Evolutionary conservation across 2,888 invertebrate species (phyloP).

Genomic region (Diogma glabrata): DNA sequence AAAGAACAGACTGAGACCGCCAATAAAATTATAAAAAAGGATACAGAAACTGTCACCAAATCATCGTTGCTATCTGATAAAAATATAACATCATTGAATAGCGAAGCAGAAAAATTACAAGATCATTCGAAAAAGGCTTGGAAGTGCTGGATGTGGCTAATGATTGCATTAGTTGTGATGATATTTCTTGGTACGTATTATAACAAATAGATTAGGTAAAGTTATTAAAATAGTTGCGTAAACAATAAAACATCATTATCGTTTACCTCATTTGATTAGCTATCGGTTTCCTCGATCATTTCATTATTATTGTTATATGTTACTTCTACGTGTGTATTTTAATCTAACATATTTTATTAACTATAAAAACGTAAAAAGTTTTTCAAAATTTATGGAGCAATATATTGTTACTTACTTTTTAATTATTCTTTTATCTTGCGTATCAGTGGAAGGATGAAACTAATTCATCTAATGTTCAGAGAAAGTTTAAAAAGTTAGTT

Average conservation of each 20-base stretch:
- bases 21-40: conserved; percentile 78
- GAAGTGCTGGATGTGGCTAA: conserved; percentile 92
- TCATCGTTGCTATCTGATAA: conserved; percentile 68
- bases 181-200: conserved; percentile 72
- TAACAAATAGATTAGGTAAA: conserved; percentile 22
- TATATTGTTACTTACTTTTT: too few relatives aligned
- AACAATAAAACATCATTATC: background rate
- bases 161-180: conserved; percentile 71
- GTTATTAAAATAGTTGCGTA: background rate
- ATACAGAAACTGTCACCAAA: conserved; percentile 63
- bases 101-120: conserved; percentile 69
- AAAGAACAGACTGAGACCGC: conserved; percentile 87
- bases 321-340: too few relatives aligned
- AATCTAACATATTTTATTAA: too few relatives aligned
- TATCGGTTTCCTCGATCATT: too few relatives aligned
- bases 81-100: conserved; percentile 63
- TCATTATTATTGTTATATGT: too few relatives aligned
- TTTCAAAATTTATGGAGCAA: too few relatives aligned
- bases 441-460: too few relatives aligned
- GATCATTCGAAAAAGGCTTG: conserved; percentile 79
- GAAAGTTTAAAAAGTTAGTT: too few relatives aligned
- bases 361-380: too few relatives aligned
- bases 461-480: too few relatives aligned
- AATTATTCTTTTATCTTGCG: too few relatives aligned
- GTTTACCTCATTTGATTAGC: background rate